Percentiles rank a stretch among this genome's conserved stretches.
These are phyloP conservation scores for Heliconius cydno DNA, from an alignment of 2,888 invertebrate genomes.

Conservation along the genomic window DNA sequence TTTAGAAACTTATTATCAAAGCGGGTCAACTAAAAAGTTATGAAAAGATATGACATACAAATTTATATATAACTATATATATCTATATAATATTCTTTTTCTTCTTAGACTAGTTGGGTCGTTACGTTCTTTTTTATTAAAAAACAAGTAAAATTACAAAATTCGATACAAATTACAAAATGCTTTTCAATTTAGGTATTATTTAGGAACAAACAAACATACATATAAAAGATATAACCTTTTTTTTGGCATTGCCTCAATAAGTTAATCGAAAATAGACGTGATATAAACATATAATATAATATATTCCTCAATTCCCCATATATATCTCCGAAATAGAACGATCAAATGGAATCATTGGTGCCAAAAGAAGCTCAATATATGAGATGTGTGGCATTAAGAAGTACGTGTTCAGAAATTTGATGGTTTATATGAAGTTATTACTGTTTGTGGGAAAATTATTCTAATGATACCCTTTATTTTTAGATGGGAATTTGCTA, in stretches of 20 bases:
- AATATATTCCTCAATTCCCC: not conserved
- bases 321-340: slow-evolving; percentile 2
- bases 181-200: no score
- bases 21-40: not conserved
- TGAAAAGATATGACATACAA: not conserved
- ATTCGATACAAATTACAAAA: no score
- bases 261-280: not conserved
- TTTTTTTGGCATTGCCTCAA: not conserved
- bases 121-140: no score
- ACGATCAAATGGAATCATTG: slow-evolving; percentile 3
- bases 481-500: not conserved
- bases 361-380: slow-evolving; percentile 10
- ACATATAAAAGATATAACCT: not conserved
- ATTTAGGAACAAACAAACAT: not conserved
- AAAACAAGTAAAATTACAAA: no score
- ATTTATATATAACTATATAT: no score
- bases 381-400: slow-evolving; percentile 16
- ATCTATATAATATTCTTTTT: no score
- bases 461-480: slow-evolving; percentile 5
- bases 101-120: no score
- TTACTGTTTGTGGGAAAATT: not conserved
- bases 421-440: not conserved
- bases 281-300: not conserved
- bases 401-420: slow-evolving; percentile 1
- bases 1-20: not conserved